Percentiles rank a stretch among this genome's conserved stretches.
These are phyloP conservation scores for Orycteropus afer DNA, from an alignment of 2,113 vertebrate species.

Conservation along the genomic window DNA sequence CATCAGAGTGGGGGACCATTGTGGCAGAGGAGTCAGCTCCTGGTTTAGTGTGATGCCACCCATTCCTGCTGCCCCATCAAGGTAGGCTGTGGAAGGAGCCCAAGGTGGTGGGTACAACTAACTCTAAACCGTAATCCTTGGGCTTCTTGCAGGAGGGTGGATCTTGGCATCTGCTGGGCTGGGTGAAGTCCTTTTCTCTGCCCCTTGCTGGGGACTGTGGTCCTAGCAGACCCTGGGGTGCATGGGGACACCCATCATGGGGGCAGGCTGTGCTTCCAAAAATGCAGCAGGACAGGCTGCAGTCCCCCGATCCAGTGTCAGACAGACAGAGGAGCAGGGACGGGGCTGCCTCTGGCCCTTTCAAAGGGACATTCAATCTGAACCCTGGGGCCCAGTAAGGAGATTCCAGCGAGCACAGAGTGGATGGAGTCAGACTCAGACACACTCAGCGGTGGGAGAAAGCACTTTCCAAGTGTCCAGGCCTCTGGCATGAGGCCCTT, in stretches of 20 bases:
- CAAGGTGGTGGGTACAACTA: not conserved
- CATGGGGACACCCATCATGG: not conserved
- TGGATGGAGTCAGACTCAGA: not conserved
- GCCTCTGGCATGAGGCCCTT: conserved; percentile 72
- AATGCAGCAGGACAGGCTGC: not conserved
- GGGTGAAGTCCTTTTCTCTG: not conserved
- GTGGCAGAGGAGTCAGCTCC: fast-evolving
- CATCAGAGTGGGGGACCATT: not conserved
- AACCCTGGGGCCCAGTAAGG: conserved; percentile 67
- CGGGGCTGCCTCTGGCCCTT: conserved; percentile 63
- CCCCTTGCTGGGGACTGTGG: fast-evolving
- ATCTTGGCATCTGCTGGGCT: not conserved
- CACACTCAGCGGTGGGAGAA: not conserved
- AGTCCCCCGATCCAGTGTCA: conserved; percentile 65
- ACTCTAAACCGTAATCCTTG: fast-evolving
- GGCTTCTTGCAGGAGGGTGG: not conserved
- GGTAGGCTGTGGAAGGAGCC: not conserved
- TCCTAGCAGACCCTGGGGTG: not conserved
- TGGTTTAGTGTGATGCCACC: not conserved
- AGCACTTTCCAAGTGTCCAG: not conserved
- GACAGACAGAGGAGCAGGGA: conserved; percentile 32
- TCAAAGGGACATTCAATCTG: conserved; percentile 79
- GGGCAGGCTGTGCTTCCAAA: not conserved
- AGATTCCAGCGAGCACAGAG: not conserved
- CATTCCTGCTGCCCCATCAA: too few species aligned